phyloP scores from a whole-genome alignment of 2,797 vertebrate genomes.

The Coranthus polyacanthus region DNA sequence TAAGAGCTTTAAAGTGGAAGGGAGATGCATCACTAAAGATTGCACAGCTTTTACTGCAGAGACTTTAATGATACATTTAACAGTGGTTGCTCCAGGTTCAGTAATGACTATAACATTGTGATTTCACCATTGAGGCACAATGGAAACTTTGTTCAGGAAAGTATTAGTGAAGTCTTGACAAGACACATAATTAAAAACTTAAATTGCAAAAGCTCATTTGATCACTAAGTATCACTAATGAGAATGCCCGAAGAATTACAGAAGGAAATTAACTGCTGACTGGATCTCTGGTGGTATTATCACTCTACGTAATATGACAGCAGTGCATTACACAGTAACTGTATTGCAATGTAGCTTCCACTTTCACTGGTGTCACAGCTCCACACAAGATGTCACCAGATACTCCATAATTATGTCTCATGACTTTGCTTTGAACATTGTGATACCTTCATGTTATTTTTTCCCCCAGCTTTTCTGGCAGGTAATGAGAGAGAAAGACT shows the following conservation, averaged over 20 bases:
- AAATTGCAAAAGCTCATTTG: conserved; percentile 35
- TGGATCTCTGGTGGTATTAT: conserved; percentile 39
- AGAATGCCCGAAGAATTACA: conserved; percentile 35
- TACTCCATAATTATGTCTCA: conserved; percentile 7
- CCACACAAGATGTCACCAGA: background rate
- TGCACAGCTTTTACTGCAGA: background rate
- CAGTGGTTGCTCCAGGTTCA: background rate
- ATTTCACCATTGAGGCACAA: background rate
- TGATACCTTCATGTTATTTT: background rate
- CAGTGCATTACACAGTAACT: conserved; percentile 11
- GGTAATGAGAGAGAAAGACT: conserved; percentile 29
- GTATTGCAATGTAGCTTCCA: background rate
- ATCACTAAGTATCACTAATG: conserved; percentile 54
- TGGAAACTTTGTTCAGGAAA: conserved; percentile 2
- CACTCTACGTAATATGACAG: conserved; percentile 25
- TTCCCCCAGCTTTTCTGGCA: background rate
- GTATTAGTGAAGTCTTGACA: conserved; percentile 24
- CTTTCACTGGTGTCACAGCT: conserved; percentile 17
- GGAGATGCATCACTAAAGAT: background rate
- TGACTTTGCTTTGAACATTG: background rate
- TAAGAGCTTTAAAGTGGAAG: background rate
- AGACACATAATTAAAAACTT: conserved; percentile 33
- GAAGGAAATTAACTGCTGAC: conserved; percentile 50
- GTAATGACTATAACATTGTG: background rate
- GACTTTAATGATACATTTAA: conserved; percentile 13